Base-by-base conservation (phyloP, 2,888 invertebrate species). In the Stenotaenia linearis region DNA sequence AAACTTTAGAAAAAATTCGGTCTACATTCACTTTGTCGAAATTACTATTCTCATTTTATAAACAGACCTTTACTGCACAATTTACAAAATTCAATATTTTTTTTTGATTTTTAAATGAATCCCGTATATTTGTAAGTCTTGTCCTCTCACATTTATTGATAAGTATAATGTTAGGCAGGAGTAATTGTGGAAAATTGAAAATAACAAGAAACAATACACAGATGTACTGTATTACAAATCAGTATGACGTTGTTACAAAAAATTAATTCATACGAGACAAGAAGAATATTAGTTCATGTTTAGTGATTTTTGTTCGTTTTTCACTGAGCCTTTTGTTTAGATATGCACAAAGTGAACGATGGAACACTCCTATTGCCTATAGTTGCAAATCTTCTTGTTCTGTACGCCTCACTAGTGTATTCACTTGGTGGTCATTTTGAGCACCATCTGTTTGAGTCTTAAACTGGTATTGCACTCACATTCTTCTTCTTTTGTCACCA, bases 131-230 rank as follows among this genome's bases (percentile, higher is more conserved):
- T 40, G 3, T 15, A 10, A 2, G 15, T 50, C 69, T n/a, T 28
- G n/a, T 69, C 69, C 4, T 28, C 28, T 69, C 69, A 69, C 69
- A 69, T 69, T 28, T 69, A 69, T 69, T 69, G 69, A 69, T 28
- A 69, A 28, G 69, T 69, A 69, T 61, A n/a, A 61, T 61, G 28
- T 28, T 69, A 28, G 69, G 28, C 69, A 1, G 69, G 25, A 69
- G 69, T 12, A 18, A 69, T 12, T 69, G 25, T 25, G 23, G 9
- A 69, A 69, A 69, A 25, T 23, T 25, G 69, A 69, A 12, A n/a
- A 69, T 69, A 69, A 69, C 69, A 69, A 69, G 28, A 69, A 69
- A 69, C 69, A 69, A 69, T 69, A 69, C 69, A 69, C 69, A 69
- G 25, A 28, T 25, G 28, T n/a, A n/a, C n/a, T n/a, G n/a, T 69